A percentile compares a stretch with the other conserved stretches of the same genome.
Conservation (phyloP, 1,140 invertebrate species). For the Heliconius congener region DNA sequence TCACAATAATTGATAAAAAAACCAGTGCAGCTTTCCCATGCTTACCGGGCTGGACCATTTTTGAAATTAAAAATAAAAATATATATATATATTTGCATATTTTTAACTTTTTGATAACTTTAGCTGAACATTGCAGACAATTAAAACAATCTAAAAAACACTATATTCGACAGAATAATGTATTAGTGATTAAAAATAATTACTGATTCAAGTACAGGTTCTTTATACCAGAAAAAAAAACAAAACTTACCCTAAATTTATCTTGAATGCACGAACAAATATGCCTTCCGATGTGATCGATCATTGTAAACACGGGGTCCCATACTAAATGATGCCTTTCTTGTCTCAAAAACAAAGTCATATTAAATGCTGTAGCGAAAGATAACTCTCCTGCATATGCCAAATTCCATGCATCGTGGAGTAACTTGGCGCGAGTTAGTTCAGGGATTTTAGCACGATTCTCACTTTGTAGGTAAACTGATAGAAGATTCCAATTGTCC, state of each 20-base stretch:
- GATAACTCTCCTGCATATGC: conserved; percentile 89
- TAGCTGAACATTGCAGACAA: too few species aligned
- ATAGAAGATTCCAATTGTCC: conserved; percentile 89
- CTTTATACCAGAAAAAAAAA: neutral
- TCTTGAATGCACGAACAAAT: conserved; percentile 84
- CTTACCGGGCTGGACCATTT: too few species aligned
- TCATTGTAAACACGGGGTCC: conserved; percentile 90
- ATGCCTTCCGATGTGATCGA: conserved; percentile 88
- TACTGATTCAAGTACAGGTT: too few species aligned
- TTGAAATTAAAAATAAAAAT: too few species aligned
- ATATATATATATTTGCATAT: too few species aligned
- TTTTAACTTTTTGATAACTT: too few species aligned
- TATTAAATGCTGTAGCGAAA: conserved; percentile 87
- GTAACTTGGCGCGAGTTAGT: conserved; percentile 87
- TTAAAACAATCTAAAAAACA: too few species aligned
- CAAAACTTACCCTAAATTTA: conserved; percentile 84
- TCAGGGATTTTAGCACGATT: conserved; percentile 83
- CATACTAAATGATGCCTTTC: conserved; percentile 88
- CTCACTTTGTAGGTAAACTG: conserved; percentile 83
- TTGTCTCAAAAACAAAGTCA: conserved; percentile 87
- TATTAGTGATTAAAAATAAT: too few species aligned
- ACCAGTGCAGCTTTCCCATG: too few species aligned
- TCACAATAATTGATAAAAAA: too few species aligned
- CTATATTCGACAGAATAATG: too few species aligned
- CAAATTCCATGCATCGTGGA: conserved; percentile 90